Conservation (phyloP, 2,113 vertebrate species). For the Enhydra lutris region DNA sequence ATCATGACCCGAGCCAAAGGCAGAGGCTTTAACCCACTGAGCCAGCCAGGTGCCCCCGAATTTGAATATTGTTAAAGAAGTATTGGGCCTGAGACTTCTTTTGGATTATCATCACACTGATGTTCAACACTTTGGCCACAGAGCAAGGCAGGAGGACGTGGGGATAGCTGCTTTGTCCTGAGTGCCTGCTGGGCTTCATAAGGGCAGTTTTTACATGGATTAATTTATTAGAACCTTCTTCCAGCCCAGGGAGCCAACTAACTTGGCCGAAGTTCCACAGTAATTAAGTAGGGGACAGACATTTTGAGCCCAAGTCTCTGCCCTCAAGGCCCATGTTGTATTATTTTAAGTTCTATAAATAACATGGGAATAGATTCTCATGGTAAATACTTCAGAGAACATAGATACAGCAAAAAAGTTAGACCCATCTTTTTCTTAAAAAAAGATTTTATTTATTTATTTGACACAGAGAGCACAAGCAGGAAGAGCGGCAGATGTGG, state of each 20-base stretch:
- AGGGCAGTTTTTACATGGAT: background rate
- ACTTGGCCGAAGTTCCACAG: background rate
- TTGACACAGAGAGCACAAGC: too few relatives aligned
- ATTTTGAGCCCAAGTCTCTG: background rate
- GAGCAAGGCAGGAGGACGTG: background rate
- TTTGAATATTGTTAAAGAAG: background rate
- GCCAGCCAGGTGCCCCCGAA: too few relatives aligned
- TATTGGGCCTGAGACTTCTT: background rate
- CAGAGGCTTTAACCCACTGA: too few relatives aligned
- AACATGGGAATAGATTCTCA: background rate
- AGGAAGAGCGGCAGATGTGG: too few relatives aligned
- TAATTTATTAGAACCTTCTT: background rate
- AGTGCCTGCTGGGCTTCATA: background rate
- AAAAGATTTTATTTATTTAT: too few relatives aligned
- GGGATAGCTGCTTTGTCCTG: background rate
- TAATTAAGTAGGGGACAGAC: background rate
- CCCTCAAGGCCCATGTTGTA: background rate
- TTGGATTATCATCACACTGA: background rate
- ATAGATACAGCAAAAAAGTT: background rate
- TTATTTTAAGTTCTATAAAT: background rate
- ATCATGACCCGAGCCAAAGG: too few relatives aligned
- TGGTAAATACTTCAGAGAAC: background rate
- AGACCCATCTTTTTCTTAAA: too few relatives aligned
- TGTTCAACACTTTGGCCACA: background rate
- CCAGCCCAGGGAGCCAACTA: background rate